Percentiles rank a stretch among this genome's conserved stretches.
Evolutionary conservation across 1,140 invertebrate genomes (phyloP).

Genomic region (Protaetia brevitarsis): DNA sequence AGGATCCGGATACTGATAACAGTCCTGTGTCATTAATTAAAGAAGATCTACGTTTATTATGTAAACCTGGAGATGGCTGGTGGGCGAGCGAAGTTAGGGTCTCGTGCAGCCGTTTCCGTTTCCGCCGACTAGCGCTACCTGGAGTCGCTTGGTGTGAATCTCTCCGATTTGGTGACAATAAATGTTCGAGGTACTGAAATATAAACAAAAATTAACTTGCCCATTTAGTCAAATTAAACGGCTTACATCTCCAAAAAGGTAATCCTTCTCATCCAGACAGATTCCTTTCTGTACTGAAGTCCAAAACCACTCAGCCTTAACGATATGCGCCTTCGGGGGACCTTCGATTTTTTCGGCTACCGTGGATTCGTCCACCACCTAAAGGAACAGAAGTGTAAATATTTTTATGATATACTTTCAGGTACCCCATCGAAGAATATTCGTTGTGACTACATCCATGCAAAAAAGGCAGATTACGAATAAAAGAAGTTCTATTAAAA

Average conservation of each 20-base stretch:
- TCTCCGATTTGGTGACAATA: slow-evolving; percentile 56
- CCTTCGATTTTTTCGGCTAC: slow-evolving; percentile 65
- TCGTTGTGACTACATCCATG: slow-evolving; percentile 13
- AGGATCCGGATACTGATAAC: slow-evolving; percentile 80
- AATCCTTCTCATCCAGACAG: slow-evolving; percentile 85
- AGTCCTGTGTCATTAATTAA: slow-evolving; percentile 78
- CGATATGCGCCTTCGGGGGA: slow-evolving; percentile 63
- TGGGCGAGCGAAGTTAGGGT: slow-evolving; percentile 42
- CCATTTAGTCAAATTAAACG: neutral
- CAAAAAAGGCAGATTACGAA: neutral
- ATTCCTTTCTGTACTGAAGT: slow-evolving; percentile 92
- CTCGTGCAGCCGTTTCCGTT: slow-evolving; percentile 69
- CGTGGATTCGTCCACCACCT: slow-evolving; percentile 80
- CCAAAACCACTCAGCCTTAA: slow-evolving; percentile 97
- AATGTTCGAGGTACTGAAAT: slow-evolving; percentile 58
- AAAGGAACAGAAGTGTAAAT: slow-evolving; percentile 12
- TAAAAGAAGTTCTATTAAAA: neutral
- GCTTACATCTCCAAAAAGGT: slow-evolving; percentile 78
- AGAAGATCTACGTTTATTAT: slow-evolving; percentile 68
- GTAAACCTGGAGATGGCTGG: slow-evolving; percentile 56
- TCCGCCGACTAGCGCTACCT: slow-evolving; percentile 55
- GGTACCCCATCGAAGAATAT: neutral
- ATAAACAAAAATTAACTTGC: neutral
- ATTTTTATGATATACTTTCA: slow-evolving; percentile 20
- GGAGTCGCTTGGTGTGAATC: slow-evolving; percentile 57